These are phyloP conservation scores for Dissostichus mawsoni DNA, from an alignment of 2,113 vertebrate genomes.

Conservation along the genomic window DNA sequence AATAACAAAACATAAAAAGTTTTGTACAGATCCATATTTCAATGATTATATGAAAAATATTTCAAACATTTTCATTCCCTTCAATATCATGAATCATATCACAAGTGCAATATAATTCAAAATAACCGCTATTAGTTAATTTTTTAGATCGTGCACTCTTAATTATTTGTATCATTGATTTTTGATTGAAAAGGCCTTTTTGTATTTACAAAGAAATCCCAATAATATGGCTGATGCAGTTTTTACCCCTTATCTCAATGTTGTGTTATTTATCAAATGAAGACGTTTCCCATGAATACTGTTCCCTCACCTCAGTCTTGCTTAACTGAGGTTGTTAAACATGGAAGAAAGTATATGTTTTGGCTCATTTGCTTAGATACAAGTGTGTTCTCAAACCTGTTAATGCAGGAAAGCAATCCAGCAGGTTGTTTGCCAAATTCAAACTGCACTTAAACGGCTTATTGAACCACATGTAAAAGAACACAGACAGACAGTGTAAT, in stretches of 20 bases:
- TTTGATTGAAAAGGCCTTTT: neutral
- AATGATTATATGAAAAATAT: too few relatives aligned
- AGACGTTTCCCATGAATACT: neutral
- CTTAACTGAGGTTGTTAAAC: neutral
- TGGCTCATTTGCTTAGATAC: neutral
- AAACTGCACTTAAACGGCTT: neutral
- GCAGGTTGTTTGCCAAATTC: neutral
- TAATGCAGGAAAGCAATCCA: neutral
- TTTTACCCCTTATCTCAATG: neutral
- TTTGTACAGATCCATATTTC: too few relatives aligned
- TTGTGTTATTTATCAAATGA: slow-evolving; percentile 1
- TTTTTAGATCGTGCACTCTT: too few relatives aligned
- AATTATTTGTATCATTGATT: neutral
- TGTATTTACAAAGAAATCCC: neutral
- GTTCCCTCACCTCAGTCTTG: neutral
- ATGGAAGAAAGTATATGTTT: neutral
- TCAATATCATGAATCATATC: too few relatives aligned
- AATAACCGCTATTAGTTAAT: too few relatives aligned
- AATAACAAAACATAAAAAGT: too few relatives aligned
- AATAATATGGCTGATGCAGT: neutral
- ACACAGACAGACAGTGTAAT: neutral
- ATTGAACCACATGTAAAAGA: neutral
- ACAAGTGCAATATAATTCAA: too few relatives aligned
- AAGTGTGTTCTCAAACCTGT: slow-evolving; percentile 7
- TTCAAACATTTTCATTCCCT: too few relatives aligned